Base-by-base conservation (phyloP, 1,140 invertebrate genomes). In the Helicoverpa armigera region DNA sequence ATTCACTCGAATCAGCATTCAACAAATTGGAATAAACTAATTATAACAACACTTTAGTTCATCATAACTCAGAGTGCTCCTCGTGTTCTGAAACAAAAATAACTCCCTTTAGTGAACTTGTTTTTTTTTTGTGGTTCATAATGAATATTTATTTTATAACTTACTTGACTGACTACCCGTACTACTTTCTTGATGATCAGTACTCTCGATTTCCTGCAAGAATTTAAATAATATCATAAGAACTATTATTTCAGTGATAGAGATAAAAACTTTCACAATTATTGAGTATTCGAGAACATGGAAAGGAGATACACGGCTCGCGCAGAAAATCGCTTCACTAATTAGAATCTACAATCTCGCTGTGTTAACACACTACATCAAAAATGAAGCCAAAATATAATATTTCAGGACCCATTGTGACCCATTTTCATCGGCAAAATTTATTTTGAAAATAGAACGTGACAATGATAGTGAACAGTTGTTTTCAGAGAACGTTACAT, bases 21-120 rank as follows among this genome's bases (percentile, higher is more conserved):
- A 86, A 89, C 81, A 81, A 88, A 90, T 86, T 90, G 86, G 86
- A 90, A 92, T 91, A 88, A 83, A 82, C 63, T 86, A 90, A 87
- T 88, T 84, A 85, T 85, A 83, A 82, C 70, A 54, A 53, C 61
- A 82, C 83, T 84, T 90, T 88, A 88, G 85, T 87, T 89, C 87
- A 93, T 95, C 93, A 96, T 94, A 96, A 95, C 90, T 96, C 95
- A 10, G 92, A 93, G 87, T 96, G 95, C 83, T 91, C 60, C 9
- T 83, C 85, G 56, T 91, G 86, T 83, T 85, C 93, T 94, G 91
- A 48, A 86, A 83, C 53, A 81, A 70, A n/a, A 18, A 58, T 14
- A 54, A 9, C n/a, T 18, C n/a, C n/a, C 14, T 56, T 56, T 14
- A 16, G n/a, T 58, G 18, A 16, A 18, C 18, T 7, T 16, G n/a